A percentile compares a stretch with the other conserved stretches of the same genome.
Evolutionary conservation across 2,113 vertebrate genomes (phyloP).

Genomic region (Archilochus colubris): DNA sequence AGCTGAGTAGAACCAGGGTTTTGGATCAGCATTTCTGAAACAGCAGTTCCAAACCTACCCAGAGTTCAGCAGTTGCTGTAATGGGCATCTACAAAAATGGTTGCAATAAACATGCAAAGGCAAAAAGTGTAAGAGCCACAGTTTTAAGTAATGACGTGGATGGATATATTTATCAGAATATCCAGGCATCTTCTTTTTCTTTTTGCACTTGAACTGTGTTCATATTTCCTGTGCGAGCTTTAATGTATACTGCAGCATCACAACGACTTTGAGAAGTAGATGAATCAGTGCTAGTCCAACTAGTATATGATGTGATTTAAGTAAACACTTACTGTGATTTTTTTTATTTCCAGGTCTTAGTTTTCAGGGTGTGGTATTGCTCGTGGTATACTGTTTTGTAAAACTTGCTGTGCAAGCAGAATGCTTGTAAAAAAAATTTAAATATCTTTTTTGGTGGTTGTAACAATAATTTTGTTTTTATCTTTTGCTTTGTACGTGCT

Average conservation of each 20-base stretch:
- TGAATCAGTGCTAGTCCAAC: neutral
- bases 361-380: constrained; percentile 23
- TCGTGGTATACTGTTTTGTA: neutral
- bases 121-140: neutral
- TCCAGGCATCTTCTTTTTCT: neutral
- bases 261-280: neutral
- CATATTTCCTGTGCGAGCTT: neutral
- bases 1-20: neutral
- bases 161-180: too few relatives aligned
- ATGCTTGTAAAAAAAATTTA: neutral
- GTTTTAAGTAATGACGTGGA: neutral
- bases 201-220: neutral
- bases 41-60: neutral
- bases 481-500: constrained; percentile 41
- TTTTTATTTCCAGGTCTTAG: neutral
- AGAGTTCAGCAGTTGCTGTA: neutral
- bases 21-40: neutral
- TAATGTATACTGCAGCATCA: neutral
- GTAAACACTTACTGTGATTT: constrained; percentile 30
- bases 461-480: constrained; percentile 44
- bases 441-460: constrained; percentile 6
- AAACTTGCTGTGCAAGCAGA: neutral
- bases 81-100: too few relatives aligned
- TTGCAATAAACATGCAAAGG: accelerated
- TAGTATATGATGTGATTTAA: neutral